phyloP scores from a whole-genome alignment of 2,797 vertebrate genomes.

The Sebastes miniatus region DNA sequence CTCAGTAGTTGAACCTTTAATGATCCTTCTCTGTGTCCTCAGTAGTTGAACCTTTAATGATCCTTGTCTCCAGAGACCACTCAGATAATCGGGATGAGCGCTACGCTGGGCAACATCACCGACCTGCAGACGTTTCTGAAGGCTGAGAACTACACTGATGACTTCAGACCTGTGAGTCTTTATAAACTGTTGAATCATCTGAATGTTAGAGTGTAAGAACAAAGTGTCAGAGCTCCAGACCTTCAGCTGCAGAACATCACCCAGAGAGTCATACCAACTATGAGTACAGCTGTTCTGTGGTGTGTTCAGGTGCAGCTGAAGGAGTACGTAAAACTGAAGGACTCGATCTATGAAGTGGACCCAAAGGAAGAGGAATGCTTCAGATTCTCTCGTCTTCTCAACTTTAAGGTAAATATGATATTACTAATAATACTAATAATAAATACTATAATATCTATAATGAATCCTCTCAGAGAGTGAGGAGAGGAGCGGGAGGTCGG shows the following conservation, averaged over 20 bases:
- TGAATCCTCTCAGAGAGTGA: not conserved
- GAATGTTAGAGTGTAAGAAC: too few species aligned
- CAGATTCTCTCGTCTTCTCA: slow-evolving; percentile 86
- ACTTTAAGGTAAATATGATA: slow-evolving; percentile 83
- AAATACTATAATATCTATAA: too few species aligned
- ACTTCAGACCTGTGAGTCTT: slow-evolving; percentile 91
- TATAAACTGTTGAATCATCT: not conserved
- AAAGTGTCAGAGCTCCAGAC: too few species aligned
- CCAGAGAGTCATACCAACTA: too few species aligned
- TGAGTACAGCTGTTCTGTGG: not conserved
- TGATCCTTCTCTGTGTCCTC: not conserved
- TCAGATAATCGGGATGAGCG: slow-evolving; percentile 97
- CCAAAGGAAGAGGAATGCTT: slow-evolving; percentile 85
- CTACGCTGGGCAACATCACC: slow-evolving; percentile 90
- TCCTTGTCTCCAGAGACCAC: slow-evolving; percentile 79
- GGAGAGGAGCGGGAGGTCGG: not conserved
- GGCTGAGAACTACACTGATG: slow-evolving; percentile 90
- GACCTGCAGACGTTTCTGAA: slow-evolving; percentile 92
- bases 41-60: too few species aligned
- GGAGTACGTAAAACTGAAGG: slow-evolving; percentile 91
- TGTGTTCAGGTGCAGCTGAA: slow-evolving; percentile 89
- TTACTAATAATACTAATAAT: not conserved
- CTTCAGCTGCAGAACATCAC: too few species aligned
- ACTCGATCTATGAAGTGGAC: slow-evolving; percentile 90
- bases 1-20: too few species aligned